Base-by-base conservation (phyloP, 2,113 vertebrate genomes). In the Pipa parva region DNA sequence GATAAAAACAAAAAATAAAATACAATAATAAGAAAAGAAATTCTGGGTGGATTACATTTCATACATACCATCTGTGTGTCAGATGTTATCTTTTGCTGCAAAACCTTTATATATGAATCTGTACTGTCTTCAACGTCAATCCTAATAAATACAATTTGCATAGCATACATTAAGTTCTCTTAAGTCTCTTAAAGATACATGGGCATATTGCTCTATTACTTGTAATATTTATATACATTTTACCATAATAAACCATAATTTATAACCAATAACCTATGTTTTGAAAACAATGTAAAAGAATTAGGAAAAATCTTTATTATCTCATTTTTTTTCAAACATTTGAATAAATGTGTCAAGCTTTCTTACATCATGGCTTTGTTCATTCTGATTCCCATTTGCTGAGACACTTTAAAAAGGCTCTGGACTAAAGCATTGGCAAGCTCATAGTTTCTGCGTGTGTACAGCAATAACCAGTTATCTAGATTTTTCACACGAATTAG, bases 401-500 rank as follows among this genome's bases (percentile, higher is more conserved):
- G 82, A 0, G 88, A 79, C 5, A 97, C 93, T 85, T 84, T 93
- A 68, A 70, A 74, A 0, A 99, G 89, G n/a, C 84, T 88, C 11
- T 96, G 90, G 45, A 93, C 66, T 33, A 98, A 68, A 0, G 75
- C 33, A 46, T 90, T 89, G 15, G 93, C 92, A 10, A 78, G 73
- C 0, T 87, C 91, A 1, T 61, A 37, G 28, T 90, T 95, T 1
- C 88, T 88, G 0, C 85, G 83, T 0, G 90, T 87, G 68, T 83
- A 88, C 57, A 97, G 45, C 37, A 99, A 7, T 4, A 97, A 18
- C 96, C 96, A 99, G 77, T 83, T 90, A 1, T 90, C 81, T 28
- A 98, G 50, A 0, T 85, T 85, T 57, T 89, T 85, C 1, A 83
- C 63, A 0, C 49, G 84, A 29, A 91, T 94, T 56, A 99, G 59